These are phyloP conservation scores for Ctenomys sociabilis DNA, from an alignment of 2,113 vertebrate species.

Conservation along the genomic window DNA sequence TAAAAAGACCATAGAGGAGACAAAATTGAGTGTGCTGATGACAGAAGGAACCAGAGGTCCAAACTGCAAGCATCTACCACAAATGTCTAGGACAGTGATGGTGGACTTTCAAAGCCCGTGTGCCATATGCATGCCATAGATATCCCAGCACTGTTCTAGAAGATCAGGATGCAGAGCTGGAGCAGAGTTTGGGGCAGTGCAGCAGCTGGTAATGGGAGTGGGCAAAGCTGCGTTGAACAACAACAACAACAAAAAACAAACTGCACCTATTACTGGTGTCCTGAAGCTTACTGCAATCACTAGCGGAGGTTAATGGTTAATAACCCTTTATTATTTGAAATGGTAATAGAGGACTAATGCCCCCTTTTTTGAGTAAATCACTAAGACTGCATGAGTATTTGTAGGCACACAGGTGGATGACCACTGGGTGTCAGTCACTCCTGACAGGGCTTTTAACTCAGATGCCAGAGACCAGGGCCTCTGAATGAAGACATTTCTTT, in stretches of 20 bases:
- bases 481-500: conserved; percentile 22
- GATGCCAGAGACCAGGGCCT: background rate
- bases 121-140: background rate
- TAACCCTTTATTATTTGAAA: background rate
- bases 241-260: background rate
- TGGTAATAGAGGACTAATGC: background rate
- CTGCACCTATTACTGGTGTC: background rate
- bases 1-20: background rate
- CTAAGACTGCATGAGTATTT: background rate
- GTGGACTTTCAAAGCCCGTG: background rate
- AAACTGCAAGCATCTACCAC: background rate
- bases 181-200: background rate
- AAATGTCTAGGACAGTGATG: background rate
- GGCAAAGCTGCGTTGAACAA: background rate
- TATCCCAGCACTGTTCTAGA: background rate
- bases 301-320: background rate
- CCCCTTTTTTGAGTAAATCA: background rate
- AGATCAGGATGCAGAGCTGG: background rate
- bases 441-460: background rate
- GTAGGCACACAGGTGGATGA: background rate
- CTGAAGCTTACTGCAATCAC: background rate
- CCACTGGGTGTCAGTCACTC: background rate
- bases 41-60: conserved; percentile 18
- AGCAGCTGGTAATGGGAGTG: background rate
- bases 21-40: conserved; percentile 32